Conservation (phyloP, 2,797 vertebrate genomes). For the Manis javanica region DNA sequence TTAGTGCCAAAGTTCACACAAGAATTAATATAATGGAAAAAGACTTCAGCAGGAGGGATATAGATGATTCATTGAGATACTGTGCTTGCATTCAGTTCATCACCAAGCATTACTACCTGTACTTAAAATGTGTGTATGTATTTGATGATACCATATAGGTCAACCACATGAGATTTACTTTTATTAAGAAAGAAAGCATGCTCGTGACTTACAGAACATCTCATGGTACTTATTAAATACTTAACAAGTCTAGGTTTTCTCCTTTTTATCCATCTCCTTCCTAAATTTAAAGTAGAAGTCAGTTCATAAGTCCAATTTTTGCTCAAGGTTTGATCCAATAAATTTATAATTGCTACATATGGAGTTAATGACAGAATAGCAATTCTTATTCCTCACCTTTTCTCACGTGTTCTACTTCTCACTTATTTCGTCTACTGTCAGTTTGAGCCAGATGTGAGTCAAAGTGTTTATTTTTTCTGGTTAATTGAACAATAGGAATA, state of each 20-base stretch:
- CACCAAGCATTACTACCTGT: neutral
- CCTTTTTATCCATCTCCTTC: neutral
- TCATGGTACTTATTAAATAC: neutral
- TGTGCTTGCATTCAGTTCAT: neutral
- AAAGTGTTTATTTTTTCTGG: conserved; percentile 55
- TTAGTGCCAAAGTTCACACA: conserved; percentile 14
- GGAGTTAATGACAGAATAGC: neutral
- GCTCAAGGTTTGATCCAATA: conserved; percentile 46
- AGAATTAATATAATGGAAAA: conserved; percentile 24
- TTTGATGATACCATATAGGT: neutral
- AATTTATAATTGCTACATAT: conserved; percentile 41
- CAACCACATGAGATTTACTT: neutral
- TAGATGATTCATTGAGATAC: neutral
- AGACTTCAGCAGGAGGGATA: neutral
- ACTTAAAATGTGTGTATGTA: neutral
- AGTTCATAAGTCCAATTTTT: conserved; percentile 23
- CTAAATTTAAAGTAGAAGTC: conserved; percentile 33
- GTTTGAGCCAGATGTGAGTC: conserved; percentile 62
- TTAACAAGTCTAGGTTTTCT: neutral
- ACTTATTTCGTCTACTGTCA: neutral
- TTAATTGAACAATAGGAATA: conserved; percentile 74
- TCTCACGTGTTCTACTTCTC: conserved; percentile 18
- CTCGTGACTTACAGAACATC: neutral
- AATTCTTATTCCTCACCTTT: conserved; percentile 41
- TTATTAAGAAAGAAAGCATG: neutral